phyloP scores from a whole-genome alignment of 2,113 vertebrate genomes.

The Zosterops hypoxanthus region DNA sequence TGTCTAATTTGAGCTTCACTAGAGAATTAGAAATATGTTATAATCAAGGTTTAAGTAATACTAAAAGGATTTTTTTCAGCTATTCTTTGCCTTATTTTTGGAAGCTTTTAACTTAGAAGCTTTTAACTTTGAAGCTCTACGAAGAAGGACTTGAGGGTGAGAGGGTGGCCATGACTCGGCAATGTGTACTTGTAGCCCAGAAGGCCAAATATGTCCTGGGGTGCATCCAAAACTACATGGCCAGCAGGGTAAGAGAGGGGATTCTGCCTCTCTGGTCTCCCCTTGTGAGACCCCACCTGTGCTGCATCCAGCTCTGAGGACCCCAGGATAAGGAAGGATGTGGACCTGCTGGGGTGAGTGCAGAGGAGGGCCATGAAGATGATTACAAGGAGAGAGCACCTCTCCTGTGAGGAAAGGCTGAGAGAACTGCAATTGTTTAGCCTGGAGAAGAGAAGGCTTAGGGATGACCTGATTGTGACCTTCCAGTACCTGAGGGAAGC shows the following conservation, averaged over 20 bases:
- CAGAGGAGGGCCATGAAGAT: background rate
- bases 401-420: background rate
- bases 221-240: rapidly evolving
- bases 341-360: background rate
- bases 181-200: background rate
- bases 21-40: background rate
- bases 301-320: background rate
- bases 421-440: background rate
- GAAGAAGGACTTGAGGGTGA: background rate
- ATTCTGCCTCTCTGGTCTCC: background rate
- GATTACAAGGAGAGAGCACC: background rate
- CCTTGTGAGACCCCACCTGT: background rate
- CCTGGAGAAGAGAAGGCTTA: background rate
- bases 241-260: background rate
- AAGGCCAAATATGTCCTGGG: background rate
- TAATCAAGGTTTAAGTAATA: background rate
- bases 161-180: background rate
- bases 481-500: background rate
- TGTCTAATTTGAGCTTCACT: background rate
- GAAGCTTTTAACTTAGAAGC: background rate
- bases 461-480: background rate
- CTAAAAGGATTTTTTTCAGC: background rate
- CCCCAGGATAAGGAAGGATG: background rate
- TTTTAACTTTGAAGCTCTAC: background rate
- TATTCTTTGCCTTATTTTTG: background rate